Evolutionary conservation across 2,113 vertebrate genomes (phyloP).

Genomic region (Tenrec ecaudatus): DNA sequence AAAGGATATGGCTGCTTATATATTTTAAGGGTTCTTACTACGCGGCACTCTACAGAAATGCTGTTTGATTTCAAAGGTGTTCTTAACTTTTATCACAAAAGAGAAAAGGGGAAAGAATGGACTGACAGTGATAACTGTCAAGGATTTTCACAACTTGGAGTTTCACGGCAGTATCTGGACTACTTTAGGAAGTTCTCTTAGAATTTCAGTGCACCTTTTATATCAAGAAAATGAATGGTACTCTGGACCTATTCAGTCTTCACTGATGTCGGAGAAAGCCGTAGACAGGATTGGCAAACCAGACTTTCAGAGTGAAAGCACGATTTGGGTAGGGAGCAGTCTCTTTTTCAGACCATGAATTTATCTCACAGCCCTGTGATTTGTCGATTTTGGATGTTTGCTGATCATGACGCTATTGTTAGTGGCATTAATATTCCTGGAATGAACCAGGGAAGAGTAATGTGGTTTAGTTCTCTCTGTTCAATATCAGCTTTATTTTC

Average conservation of each 20-base stretch:
- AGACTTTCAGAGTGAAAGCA: background rate
- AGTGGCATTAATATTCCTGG: constrained; percentile 1
- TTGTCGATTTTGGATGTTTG: constrained; percentile 15
- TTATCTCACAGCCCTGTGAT: constrained; percentile 1
- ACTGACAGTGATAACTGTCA: constrained; percentile 23
- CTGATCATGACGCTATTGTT: background rate
- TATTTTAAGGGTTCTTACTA: constrained; percentile 29
- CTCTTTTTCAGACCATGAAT: background rate
- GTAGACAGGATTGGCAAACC: background rate
- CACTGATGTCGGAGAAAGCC: background rate
- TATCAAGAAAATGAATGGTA: background rate
- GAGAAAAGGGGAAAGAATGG: background rate
- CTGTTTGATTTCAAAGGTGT: constrained; percentile 38
- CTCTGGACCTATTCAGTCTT: background rate
- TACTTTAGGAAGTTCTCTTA: constrained; percentile 7
- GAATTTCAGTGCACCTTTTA: constrained; percentile 45
- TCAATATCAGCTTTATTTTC: constrained; percentile 9
- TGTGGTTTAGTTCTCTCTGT: background rate
- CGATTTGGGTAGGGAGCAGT: background rate
- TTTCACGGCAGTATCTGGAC: constrained; percentile 44
- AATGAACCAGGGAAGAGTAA: background rate
- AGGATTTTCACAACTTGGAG: constrained; percentile 27
- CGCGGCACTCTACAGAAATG: constrained; percentile 17
- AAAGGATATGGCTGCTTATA: background rate
- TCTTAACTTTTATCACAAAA: constrained; percentile 32